phyloP scores from a whole-genome alignment of 2,113 vertebrate species.

The Antennarius striatus region DNA sequence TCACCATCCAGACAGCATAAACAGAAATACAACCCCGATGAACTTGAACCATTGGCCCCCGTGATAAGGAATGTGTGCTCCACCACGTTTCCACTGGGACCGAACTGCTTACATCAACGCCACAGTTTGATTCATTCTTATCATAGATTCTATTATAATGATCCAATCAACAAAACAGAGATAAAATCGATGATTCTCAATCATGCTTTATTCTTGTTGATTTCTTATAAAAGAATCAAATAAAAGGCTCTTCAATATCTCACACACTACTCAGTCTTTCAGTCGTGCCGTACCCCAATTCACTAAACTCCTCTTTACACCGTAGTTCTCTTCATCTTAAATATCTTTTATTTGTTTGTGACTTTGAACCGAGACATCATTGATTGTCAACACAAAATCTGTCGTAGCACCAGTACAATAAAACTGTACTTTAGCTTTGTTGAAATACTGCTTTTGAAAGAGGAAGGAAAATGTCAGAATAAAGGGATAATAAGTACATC shows the following conservation, averaged over 20 bases:
- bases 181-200: constrained; percentile 73
- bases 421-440: constrained; percentile 91
- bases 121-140: neutral
- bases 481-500: constrained; percentile 78
- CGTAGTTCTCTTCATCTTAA: constrained; percentile 79
- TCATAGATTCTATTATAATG: neutral
- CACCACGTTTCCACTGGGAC: too few species aligned
- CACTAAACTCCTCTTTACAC: constrained; percentile 78
- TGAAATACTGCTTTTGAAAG: constrained; percentile 81
- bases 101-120: neutral
- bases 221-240: constrained; percentile 80
- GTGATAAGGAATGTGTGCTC: too few species aligned
- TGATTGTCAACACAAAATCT: constrained; percentile 89
- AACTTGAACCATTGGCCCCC: neutral
- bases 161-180: constrained; percentile 23
- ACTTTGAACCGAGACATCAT: constrained; percentile 83
- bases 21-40: neutral
- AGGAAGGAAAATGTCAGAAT: constrained; percentile 74
- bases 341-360: constrained; percentile 84
- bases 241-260: constrained; percentile 70
- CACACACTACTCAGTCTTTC: constrained; percentile 49
- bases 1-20: neutral
- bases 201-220: constrained; percentile 84
- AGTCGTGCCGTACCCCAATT: constrained; percentile 50
- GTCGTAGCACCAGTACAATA: constrained; percentile 99